Base-by-base conservation (phyloP, 2,797 vertebrate genomes). In the Gallirallus australis region DNA sequence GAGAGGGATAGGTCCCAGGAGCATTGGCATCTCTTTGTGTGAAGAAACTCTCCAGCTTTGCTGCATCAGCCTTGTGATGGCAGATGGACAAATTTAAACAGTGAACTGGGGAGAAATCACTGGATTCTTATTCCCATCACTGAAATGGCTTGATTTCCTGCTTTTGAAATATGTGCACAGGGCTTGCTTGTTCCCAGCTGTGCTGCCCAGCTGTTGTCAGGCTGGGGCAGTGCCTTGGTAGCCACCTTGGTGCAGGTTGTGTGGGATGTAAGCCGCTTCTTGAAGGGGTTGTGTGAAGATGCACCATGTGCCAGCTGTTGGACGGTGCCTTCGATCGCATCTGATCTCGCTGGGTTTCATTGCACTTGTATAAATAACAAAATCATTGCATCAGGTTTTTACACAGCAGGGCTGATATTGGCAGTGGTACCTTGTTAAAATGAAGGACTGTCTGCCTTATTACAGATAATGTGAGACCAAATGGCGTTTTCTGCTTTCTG, bases 351-450 rank as follows among this genome's bases (percentile, higher is more conserved):
- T 73, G 40, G 86, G 76, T 91, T 97, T 95, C 87, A 42, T 48
- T 95, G 95, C 59, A 24, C 82, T 91, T 45, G 47, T 89, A 78
- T 92, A 96, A 96, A 97, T 86, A 97, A 96, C 92, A 79, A 93
- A 97, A 93, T 90, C 30, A 3, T 82, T 61, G 57, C 90, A 72
- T 87, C 60, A 30, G 93, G 69, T 91, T 96, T 96, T 96, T 88
- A 81, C 93, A 25, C 91, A 95, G 93, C 91, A 81, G 89, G 95
- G 47, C 91, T 91, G 86, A 33, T 96, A 93, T 60, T 97, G 97
- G 89, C 97, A 95, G 92, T 93, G 91, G 90, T 96, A 71, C 90
- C 96, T 97, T 93, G 97, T 98, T 97, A 97, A 97, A 97, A 95
- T 96, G 97, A 97, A 97, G 94, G 95, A 86, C 90, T 92, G 94